Evolutionary conservation across 1,140 invertebrate species (phyloP).

Genomic region (Scaptomyza pallida): DNA sequence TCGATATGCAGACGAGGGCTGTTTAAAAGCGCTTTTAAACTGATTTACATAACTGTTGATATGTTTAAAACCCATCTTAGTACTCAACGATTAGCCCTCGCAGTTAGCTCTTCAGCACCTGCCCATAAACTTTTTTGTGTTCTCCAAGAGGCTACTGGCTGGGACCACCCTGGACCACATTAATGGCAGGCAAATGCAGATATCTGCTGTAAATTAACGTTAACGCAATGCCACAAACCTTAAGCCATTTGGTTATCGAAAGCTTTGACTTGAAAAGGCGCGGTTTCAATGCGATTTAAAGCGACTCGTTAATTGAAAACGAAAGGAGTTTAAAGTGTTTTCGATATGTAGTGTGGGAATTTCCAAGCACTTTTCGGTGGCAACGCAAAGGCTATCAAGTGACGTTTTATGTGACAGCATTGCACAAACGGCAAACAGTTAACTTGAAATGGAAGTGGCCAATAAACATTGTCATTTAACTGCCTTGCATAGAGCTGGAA

Average conservation of each 20-base stretch:
- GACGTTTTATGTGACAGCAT: conserved; percentile 4
- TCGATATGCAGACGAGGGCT: conserved; percentile 34
- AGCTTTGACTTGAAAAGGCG: conserved; percentile 2
- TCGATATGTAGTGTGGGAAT: conserved; percentile 27
- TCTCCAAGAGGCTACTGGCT: conserved; percentile 2
- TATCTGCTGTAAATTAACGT: conserved; percentile 12
- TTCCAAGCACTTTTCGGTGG: conserved; percentile 2
- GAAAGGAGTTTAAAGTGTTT: conserved; percentile 55
- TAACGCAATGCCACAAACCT: not conserved
- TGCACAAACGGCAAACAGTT: conserved; percentile 40
- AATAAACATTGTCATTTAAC: conserved; percentile 28
- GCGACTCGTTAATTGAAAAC: conserved; percentile 47
- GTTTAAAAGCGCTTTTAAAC: not conserved
- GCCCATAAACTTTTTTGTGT: conserved; percentile 18
- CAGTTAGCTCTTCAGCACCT: conserved; percentile 27
- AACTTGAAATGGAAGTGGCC: too few relatives aligned
- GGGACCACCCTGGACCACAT: conserved; percentile 27
- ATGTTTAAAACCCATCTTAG: not conserved
- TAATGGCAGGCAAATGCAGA: conserved; percentile 34
- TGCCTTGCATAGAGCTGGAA: not conserved
- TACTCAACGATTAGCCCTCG: conserved; percentile 28
- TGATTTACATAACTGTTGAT: not conserved
- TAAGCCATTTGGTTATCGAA: conserved; percentile 15
- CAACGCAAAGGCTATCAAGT: conserved; percentile 14
- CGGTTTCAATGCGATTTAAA: conserved; percentile 24